Percentiles rank a stretch among this genome's conserved stretches.
Conservation (phyloP, 64 coral and sea anemone genomes). For the Montipora efflorescens region DNA sequence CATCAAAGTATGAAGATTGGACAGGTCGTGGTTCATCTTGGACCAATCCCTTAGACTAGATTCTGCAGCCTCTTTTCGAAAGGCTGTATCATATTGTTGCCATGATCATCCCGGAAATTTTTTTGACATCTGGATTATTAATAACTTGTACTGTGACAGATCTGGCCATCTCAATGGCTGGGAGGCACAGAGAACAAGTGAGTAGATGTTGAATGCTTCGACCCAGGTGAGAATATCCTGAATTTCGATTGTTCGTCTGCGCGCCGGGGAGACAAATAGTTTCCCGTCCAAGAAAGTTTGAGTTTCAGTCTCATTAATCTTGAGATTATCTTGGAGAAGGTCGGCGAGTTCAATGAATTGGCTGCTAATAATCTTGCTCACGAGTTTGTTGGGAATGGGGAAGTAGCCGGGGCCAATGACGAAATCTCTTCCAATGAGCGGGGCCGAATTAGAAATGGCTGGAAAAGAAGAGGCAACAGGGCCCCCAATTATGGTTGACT, state of each 20-base stretch:
- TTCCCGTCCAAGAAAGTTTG: background rate
- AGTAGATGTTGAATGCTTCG: background rate
- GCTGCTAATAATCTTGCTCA: background rate
- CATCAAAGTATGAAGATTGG: background rate
- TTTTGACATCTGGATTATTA: background rate
- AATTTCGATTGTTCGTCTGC: background rate
- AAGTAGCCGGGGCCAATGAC: background rate
- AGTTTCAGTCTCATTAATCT: background rate
- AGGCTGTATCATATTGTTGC: background rate
- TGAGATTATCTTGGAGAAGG: too few species aligned
- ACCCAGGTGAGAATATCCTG: background rate
- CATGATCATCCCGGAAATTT: background rate
- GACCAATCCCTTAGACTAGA: background rate
- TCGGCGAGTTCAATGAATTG: background rate
- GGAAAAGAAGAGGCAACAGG: too few species aligned
- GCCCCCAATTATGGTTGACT: too few species aligned
- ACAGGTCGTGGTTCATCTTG: background rate
- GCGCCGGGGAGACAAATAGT: background rate
- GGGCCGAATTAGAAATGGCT: background rate
- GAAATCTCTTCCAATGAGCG: background rate
- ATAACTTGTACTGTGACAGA: background rate
- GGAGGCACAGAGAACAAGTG: background rate
- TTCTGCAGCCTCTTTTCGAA: background rate
- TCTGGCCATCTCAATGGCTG: background rate
- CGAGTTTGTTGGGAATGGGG: background rate